Conservation (phyloP, 2,113 vertebrate species). For the Meriones unguiculatus region DNA sequence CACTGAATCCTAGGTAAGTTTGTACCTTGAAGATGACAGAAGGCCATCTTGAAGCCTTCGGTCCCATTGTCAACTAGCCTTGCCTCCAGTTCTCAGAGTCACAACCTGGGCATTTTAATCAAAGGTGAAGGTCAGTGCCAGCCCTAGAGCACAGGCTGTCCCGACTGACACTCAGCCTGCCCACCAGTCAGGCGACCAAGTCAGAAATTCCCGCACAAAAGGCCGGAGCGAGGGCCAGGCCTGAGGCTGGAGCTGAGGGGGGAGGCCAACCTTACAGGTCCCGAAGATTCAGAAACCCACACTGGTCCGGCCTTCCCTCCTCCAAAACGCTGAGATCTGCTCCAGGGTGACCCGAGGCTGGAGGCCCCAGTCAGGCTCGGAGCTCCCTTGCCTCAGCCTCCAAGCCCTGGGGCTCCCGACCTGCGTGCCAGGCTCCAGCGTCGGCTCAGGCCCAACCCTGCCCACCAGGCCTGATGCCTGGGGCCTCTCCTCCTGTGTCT, state of each 20-base stretch:
- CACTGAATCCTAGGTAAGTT: not conserved
- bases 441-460: slow-evolving; percentile 68
- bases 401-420: not conserved
- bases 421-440: not conserved
- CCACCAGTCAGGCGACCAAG: not conserved
- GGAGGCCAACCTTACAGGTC: too few species aligned
- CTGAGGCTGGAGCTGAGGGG: not conserved
- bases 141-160: not conserved
- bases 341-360: slow-evolving; percentile 81
- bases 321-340: slow-evolving; percentile 81
- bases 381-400: slow-evolving; percentile 65
- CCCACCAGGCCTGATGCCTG: slow-evolving; percentile 37
- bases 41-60: not conserved
- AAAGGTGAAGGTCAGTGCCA: not conserved
- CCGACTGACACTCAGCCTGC: not conserved
- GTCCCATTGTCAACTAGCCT: not conserved
- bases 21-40: not conserved
- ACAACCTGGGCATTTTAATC: not conserved
- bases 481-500: slow-evolving; percentile 34
- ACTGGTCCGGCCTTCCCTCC: slow-evolving; percentile 70
- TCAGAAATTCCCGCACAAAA: not conserved
- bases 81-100: not conserved
- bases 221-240: not conserved
- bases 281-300: slow-evolving; percentile 60
- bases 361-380: slow-evolving; percentile 71